These are phyloP conservation scores for Podabrus alpinus DNA, from an alignment of 2,888 invertebrate genomes.

Conservation along the genomic window DNA sequence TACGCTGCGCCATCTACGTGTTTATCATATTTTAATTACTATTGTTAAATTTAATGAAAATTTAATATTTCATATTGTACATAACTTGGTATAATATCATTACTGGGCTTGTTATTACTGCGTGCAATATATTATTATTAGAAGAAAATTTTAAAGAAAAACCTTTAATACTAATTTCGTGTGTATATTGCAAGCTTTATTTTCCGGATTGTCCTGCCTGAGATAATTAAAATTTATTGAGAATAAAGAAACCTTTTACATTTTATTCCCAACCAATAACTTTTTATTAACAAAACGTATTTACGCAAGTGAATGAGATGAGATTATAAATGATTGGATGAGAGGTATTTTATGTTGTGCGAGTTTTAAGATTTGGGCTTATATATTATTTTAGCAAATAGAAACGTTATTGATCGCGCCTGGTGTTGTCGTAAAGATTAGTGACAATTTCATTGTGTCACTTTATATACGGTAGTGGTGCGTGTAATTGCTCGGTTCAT, in stretches of 20 bases:
- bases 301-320: not conserved
- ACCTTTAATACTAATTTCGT: not conserved
- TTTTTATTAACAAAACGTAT: not conserved
- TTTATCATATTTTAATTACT: conserved; percentile 28
- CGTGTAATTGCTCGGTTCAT: conserved; percentile 25
- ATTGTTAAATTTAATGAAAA: conserved; percentile 27
- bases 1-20: conserved; percentile 14
- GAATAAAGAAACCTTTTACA: not conserved
- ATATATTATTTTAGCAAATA: conserved; percentile 10
- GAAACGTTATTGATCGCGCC: conserved; percentile 19
- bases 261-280: not conserved
- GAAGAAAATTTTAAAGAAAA: not conserved
- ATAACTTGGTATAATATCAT: conserved; percentile 7
- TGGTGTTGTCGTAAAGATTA: conserved; percentile 21
- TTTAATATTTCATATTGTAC: conserved; percentile 20
- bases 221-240: not conserved
- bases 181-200: not conserved
- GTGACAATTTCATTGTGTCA: conserved; percentile 25
- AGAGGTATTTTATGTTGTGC: not conserved
- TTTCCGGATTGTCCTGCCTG: not conserved
- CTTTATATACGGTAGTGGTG: conserved; percentile 12
- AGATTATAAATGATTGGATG: not conserved
- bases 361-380: not conserved
- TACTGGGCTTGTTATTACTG: conserved; percentile 10
- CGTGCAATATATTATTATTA: conserved; percentile 23